phyloP scores from a whole-genome alignment of 1,140 invertebrate species.

The Propsilocerus akamusi region DNA sequence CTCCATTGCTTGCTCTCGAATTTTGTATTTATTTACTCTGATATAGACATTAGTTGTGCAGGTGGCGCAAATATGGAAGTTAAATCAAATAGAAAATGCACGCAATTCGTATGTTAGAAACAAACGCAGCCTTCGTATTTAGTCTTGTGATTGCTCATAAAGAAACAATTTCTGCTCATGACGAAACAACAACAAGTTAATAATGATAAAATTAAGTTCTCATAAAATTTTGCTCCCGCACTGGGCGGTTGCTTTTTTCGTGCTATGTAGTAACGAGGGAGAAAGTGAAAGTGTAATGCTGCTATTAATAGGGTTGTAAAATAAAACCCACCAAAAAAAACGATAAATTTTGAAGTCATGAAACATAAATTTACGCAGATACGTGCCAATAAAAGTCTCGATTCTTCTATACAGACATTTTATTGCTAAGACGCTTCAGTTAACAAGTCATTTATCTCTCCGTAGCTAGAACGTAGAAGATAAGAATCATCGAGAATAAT shows the following conservation, averaged over 20 bases:
- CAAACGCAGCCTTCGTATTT: too few species aligned
- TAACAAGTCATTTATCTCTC: conserved; percentile 3
- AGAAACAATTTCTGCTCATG: too few species aligned
- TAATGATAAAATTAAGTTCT: conserved; percentile 2
- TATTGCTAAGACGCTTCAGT: background rate
- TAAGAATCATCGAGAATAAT: background rate
- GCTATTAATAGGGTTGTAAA: background rate
- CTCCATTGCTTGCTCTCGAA: too few species aligned
- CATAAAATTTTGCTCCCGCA: background rate
- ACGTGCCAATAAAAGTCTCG: background rate
- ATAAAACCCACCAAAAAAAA: background rate
- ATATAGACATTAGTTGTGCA: too few species aligned
- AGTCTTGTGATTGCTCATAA: too few species aligned
- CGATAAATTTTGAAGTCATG: conserved; percentile 3
- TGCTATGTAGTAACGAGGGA: too few species aligned
- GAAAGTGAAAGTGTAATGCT: background rate
- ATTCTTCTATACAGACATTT: background rate
- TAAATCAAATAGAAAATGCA: too few species aligned
- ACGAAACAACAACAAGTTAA: conserved; percentile 4
- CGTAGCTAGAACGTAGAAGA: too few species aligned
- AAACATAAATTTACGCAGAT: background rate
- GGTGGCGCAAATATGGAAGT: too few species aligned
- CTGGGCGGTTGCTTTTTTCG: too few species aligned
- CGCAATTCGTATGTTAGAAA: too few species aligned
- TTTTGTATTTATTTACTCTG: too few species aligned